Evolutionary conservation across 2,888 invertebrate species (phyloP), one percentile per base, ranked within the genome.

Genomic region (Tholera decimalis): DNA sequence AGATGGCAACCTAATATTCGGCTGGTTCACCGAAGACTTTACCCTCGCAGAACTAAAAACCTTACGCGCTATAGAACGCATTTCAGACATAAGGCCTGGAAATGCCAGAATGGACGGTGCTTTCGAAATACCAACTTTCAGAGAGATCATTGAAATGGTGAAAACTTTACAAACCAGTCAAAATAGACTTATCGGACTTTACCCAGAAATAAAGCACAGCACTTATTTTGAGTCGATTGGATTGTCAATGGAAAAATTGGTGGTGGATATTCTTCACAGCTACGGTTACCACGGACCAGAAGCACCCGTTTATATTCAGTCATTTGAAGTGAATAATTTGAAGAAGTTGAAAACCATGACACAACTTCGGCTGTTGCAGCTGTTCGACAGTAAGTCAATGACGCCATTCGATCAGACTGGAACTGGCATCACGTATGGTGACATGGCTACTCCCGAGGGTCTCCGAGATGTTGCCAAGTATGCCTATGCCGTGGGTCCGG

Each of bases 11-110:
- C 73, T 80, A 69, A 70, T 90, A 13, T 86, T 62, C 22, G 94
- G 93, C 30, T 95, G 95, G 95, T 94, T 94, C 75, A 88, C 92
- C 0, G 95, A 95, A 85, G 95, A 95, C 63, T 94, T 94, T 58
- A 94, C 93, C 8, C 85, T 95, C 1, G 86, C 87, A 5, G 95
- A 95, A 86, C 68, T 95, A 15, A 95, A 94, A 84, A 91, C 89
- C 0, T 82, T 95, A 15, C 88, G 90, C 18, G 89, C 89, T 1
- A 68, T 88, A 15, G 95, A 95, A 82, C 88, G 92, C 13, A 90
- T 94, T 35, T 88, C 93, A 1, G 67, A 84, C 0, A 83, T 89
- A 13, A 87, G 95, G 79, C 93, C 92, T 1, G 94, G 93, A 8
- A 95, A 94, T 55, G 87, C 92, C 8, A 85, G 94, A 28, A 85